Evolutionary conservation across 2,797 vertebrate species (phyloP), one percentile per base, ranked within the genome.

Genomic region (Myotis pilosus): DNA sequence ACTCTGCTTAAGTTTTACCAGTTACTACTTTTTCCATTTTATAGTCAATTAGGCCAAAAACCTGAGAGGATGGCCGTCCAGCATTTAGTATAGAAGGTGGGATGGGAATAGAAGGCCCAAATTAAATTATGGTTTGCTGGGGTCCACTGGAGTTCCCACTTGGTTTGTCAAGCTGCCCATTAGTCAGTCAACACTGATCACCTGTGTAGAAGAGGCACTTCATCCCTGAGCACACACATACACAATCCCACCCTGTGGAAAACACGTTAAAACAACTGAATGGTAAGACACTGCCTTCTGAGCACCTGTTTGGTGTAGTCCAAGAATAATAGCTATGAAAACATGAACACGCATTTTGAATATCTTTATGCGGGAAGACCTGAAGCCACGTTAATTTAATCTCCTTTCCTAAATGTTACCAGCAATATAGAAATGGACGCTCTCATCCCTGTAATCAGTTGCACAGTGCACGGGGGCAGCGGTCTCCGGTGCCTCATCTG

Each of bases 401-500:
- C 98, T 98, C 97, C 98, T 98, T 98, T 97, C 98, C 98, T 97
- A 97, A 98, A 98, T 96, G 97, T 97, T 98, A 98, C 98, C 98
- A 98, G 98, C 97, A 96, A 98, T 97, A 96, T 96, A 97, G 98
- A 98, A 98, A 98, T 98, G 98, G 99, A 98, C 98, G 98, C 99
- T 98, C 98, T 99, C 98, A 98, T 99, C 99, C 99, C 99, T 99
- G 98, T 99, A 99, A 99, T 99, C 99, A 99, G 98, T 98, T 98
- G 97, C 96, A 97, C 98, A 98, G 88, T 99, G 98, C 99, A 99
- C 97, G 97, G 99, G 99, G 99, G 98, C 99, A 99, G 98, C 98
- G 75, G 98, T 99, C 99, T 99, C 99, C 97, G 94, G 99, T 98
- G 99, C 98, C 99, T 99, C 99, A 99, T 99, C 99, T 98, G 99